A percentile compares a stretch with the other conserved stretches of the same genome.
Conservation (phyloP, 2,113 vertebrate species). For the Ranitomeya imitator region DNA sequence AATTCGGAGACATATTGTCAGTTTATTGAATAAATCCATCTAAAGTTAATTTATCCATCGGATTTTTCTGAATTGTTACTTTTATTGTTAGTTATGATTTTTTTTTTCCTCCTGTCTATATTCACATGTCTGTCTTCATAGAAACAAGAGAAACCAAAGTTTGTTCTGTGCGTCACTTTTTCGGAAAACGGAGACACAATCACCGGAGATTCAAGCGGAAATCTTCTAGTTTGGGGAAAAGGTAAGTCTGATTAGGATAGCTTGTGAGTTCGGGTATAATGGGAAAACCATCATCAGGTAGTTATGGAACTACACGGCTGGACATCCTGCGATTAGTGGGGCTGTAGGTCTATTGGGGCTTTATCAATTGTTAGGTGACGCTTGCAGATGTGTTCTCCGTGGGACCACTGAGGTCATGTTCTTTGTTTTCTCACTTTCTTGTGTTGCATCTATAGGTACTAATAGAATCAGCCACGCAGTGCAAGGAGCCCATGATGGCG, state of each 20-base stretch:
- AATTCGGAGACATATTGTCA: no score
- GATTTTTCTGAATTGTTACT: not conserved
- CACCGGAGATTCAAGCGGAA: constrained; percentile 96
- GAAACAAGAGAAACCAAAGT: constrained; percentile 99
- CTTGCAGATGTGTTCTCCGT: not conserved
- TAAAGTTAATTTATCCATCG: not conserved
- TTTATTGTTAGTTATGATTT: not conserved
- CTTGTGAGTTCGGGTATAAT: not conserved
- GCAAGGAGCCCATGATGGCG: constrained; percentile 92
- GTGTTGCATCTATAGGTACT: constrained; percentile 75
- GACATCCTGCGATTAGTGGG: no score
- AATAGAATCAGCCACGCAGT: constrained; percentile 93
- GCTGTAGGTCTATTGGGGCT: no score
- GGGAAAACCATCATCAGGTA: not conserved
- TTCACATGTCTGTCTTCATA: constrained; percentile 63
- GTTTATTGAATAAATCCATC: not conserved
- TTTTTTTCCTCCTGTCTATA: not conserved
- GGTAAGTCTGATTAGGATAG: constrained; percentile 71
- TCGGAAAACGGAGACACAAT: constrained; percentile 96
- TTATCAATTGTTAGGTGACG: no score
- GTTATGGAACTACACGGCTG: not conserved
- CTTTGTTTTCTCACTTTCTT: not conserved
- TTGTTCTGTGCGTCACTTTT: constrained; percentile 96
- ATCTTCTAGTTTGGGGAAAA: constrained; percentile 98
- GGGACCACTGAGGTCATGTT: not conserved